Percentiles rank a stretch among this genome's conserved stretches.
Conservation (phyloP, 2,797 vertebrate genomes). For the Oreortyx pictus region DNA sequence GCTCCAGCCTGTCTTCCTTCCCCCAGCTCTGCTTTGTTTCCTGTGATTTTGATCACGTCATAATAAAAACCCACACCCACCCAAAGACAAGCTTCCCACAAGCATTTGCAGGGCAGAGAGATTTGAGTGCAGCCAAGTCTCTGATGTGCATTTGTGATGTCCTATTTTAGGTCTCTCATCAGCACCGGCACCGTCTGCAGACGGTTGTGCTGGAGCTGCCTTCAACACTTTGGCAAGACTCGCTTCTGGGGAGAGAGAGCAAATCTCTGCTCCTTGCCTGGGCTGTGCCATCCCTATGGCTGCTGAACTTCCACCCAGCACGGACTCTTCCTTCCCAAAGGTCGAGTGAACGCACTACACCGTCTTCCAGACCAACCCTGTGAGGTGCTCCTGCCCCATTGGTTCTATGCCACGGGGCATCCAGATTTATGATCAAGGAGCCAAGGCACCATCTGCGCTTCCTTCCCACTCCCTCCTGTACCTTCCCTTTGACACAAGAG, state of each 20-base stretch:
- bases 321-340: too few species aligned
- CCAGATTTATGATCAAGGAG: too few species aligned
- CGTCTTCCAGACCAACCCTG: not conserved
- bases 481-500: too few species aligned
- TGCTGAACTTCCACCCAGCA: too few species aligned
- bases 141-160: not conserved
- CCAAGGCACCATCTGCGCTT: too few species aligned
- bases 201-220: not conserved
- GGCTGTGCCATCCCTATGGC: too few species aligned
- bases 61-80: not conserved
- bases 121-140: not conserved
- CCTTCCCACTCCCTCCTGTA: too few species aligned
- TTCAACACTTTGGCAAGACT: not conserved
- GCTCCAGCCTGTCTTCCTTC: not conserved
- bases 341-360: too few species aligned
- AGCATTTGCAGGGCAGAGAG: not conserved
- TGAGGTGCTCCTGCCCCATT: too few species aligned
- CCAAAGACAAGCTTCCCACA: not conserved
- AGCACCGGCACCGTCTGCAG: not conserved
- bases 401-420: not conserved
- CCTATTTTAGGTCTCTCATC: constrained; percentile 6
- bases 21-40: not conserved
- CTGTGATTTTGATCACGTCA: constrained; percentile 2
- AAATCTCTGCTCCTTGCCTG: too few species aligned
- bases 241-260: too few species aligned